A percentile compares a stretch with the other conserved stretches of the same genome.
Conservation (phyloP, 1,140 invertebrate species). For the Helicoverpa armigera region DNA sequence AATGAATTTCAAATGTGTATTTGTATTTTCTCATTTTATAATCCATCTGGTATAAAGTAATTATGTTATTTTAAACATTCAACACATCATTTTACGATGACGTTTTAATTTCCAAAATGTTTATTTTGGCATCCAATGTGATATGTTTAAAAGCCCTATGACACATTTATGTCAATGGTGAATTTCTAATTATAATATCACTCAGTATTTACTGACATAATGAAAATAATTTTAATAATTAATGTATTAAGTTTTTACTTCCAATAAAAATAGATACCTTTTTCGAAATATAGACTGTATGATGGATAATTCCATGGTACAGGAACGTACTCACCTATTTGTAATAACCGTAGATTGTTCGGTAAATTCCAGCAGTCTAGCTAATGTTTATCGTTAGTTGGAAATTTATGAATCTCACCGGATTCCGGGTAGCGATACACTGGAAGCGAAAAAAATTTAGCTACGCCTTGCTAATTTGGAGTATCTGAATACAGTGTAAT, state of each 20-base stretch:
- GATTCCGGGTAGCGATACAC: constrained; percentile 47
- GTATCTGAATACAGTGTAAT: constrained; percentile 49
- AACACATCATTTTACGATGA: constrained; percentile 1
- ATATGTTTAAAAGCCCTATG: not conserved
- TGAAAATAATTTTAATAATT: no score
- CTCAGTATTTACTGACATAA: no score
- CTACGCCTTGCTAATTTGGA: constrained; percentile 27
- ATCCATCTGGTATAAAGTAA: not conserved
- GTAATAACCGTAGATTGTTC: constrained; percentile 46
- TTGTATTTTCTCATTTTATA: no score
- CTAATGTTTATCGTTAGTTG: constrained; percentile 53
- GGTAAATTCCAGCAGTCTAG: constrained; percentile 42
- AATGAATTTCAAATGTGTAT: no score
- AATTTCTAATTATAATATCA: not conserved
- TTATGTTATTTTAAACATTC: not conserved
- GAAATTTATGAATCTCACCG: constrained; percentile 52
- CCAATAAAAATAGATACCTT: no score
- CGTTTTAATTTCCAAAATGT: constrained; percentile 30
- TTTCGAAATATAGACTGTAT: constrained; percentile 31
- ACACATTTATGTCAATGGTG: not conserved
- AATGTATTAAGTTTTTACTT: no score
- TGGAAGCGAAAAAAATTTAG: constrained; percentile 40
- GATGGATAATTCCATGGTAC: constrained; percentile 34
- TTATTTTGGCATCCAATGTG: not conserved
- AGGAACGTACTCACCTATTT: constrained; percentile 45